These are phyloP conservation scores for Pygmarrhopalites habei DNA, from an alignment of 1,140 invertebrate species.

Conservation along the genomic window DNA sequence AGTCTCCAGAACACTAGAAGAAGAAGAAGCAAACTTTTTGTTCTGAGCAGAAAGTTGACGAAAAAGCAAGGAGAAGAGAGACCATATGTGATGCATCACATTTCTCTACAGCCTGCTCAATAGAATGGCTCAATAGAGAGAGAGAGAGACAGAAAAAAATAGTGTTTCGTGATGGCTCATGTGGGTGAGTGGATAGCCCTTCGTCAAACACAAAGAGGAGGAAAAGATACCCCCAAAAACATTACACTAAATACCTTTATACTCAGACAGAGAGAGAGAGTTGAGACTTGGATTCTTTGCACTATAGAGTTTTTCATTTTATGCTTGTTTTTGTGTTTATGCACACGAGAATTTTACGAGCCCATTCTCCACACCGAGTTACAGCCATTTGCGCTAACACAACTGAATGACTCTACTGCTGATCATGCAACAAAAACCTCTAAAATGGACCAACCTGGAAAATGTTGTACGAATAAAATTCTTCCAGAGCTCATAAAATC, in stretches of 20 bases:
- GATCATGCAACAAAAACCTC: conserved; percentile 20
- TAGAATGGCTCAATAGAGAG: too few species aligned
- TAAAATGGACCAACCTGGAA: conserved; percentile 17
- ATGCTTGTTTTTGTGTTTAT: conserved; percentile 31
- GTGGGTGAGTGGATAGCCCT: neutral
- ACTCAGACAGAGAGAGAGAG: too few species aligned
- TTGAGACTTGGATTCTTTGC: neutral
- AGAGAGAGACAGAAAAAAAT: neutral
- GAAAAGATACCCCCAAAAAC: neutral
- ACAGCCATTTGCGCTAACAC: conserved; percentile 21
- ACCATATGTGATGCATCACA: neutral
- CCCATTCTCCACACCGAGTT: conserved; percentile 23
- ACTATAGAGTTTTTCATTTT: conserved; percentile 21
- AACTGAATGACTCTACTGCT: conserved; percentile 14
- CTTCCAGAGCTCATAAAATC: conserved; percentile 20
- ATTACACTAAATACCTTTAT: conserved; percentile 5
- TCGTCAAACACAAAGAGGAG: neutral
- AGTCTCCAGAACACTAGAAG: too few species aligned
- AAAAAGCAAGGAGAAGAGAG: neutral
- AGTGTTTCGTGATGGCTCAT: neutral
- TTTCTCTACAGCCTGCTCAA: neutral
- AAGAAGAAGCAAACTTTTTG: neutral
- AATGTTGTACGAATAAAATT: conserved; percentile 22
- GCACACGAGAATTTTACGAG: conserved; percentile 25
- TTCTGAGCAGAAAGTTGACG: neutral